phyloP scores from a whole-genome alignment of 2,888 invertebrate species.

The Temnothorax unifasciatus region DNA sequence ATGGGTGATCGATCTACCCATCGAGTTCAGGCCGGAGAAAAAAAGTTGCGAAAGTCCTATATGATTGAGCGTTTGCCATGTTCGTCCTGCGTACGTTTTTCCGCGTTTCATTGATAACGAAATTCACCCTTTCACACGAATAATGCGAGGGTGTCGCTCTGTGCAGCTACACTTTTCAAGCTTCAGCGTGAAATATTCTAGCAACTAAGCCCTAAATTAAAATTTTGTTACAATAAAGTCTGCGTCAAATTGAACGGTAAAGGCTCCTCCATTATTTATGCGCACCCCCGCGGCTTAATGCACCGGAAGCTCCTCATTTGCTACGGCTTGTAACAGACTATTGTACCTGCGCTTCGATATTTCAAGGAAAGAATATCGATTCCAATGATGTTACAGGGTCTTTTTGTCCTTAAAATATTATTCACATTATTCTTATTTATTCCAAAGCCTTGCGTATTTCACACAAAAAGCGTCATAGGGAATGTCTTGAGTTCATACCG shows the following conservation, averaged over 20 bases:
- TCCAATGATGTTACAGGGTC: not conserved
- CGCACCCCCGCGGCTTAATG: not conserved
- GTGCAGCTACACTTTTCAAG: not conserved
- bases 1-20: constrained; percentile 64
- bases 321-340: constrained; percentile 2
- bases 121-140: constrained; percentile 14
- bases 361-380: not conserved
- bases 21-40: constrained; percentile 56
- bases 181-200: not conserved
- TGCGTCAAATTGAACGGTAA: not conserved
- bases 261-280: constrained; percentile 21
- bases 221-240: constrained; percentile 22
- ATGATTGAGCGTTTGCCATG: constrained; percentile 26
- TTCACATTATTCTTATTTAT: not conserved
- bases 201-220: constrained; percentile 17
- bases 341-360: not conserved
- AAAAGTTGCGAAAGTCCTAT: constrained; percentile 16
- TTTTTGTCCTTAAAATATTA: not conserved
- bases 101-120: not conserved
- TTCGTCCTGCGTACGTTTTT: not conserved
- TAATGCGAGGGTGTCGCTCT: constrained; percentile 3
- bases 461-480: not conserved
- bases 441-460: not conserved
- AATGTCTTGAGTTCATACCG: not conserved
- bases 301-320: not conserved